A percentile compares a stretch with the other conserved stretches of the same genome.
Conservation (phyloP, 2,113 vertebrate species). For the Bubo blakistoni region DNA sequence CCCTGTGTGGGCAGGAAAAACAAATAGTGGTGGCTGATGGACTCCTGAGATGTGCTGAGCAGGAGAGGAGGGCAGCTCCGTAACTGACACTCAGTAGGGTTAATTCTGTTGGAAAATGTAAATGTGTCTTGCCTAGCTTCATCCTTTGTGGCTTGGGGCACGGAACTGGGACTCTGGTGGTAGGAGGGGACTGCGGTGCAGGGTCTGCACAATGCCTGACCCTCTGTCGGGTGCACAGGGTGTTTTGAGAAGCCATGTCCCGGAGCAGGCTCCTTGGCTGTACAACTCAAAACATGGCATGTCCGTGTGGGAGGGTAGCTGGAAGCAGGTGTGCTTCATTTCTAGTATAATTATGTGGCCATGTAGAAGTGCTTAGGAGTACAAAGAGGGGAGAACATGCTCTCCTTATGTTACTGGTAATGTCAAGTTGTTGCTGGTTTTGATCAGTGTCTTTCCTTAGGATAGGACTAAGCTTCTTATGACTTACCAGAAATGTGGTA, state of each 20-base stretch:
- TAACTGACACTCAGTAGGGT: not conserved
- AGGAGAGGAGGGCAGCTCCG: not conserved
- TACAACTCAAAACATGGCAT: rapidly evolving
- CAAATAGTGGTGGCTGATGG: not conserved
- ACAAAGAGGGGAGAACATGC: not conserved
- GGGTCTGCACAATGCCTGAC: not conserved
- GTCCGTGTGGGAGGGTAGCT: not conserved
- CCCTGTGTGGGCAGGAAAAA: not conserved
- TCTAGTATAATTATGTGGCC: not conserved
- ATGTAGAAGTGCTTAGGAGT: not conserved
- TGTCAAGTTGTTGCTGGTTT: not conserved
- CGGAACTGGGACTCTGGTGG: not conserved
- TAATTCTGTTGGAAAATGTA: not conserved
- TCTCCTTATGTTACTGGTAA: not conserved
- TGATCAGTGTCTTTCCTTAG: not conserved
- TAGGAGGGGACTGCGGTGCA: rapidly evolving
- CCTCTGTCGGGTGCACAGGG: rapidly evolving
- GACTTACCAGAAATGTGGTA: not conserved
- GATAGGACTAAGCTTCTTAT: not conserved
- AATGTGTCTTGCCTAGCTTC: not conserved
- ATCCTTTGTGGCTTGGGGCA: not conserved
- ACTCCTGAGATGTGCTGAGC: rapidly evolving
- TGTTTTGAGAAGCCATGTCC: not conserved
- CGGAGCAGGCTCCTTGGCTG: not conserved
- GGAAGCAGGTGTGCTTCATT: not conserved